Conservation (phyloP, 2,888 invertebrate genomes). For the Tetranychus truncatus region DNA sequence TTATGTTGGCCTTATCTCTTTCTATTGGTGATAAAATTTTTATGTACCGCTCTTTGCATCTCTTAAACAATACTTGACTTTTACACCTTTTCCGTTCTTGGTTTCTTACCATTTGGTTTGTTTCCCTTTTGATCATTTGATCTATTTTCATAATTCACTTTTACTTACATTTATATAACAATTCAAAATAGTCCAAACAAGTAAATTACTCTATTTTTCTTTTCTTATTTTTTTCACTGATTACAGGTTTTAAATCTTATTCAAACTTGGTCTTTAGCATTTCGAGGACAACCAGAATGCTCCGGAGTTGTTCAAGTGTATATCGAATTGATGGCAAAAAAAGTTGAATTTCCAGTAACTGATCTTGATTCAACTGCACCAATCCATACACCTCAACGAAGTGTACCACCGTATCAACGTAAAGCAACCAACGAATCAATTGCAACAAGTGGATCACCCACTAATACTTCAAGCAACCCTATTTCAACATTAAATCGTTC, state of each 20-base stretch:
- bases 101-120: not conserved
- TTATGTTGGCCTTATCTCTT: no score
- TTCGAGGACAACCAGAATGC: slow-evolving; percentile 70
- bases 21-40: no score
- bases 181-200: not conserved
- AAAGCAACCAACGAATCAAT: slow-evolving; percentile 6
- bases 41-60: not conserved
- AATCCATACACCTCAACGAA: slow-evolving; percentile 70
- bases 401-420: slow-evolving; percentile 13
- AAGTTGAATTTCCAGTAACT: slow-evolving; percentile 92
- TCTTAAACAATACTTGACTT: slow-evolving; percentile 24
- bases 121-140: not conserved
- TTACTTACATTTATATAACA: no score
- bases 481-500: not conserved
- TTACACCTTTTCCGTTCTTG: slow-evolving; percentile 24
- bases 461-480: not conserved
- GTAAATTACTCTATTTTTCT: not conserved
- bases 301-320: slow-evolving; percentile 84
- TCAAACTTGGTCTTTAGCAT: slow-evolving; percentile 94
- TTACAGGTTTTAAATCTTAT: slow-evolving; percentile 54
- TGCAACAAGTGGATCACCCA: not conserved
- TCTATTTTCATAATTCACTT: no score
- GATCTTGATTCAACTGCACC: slow-evolving; percentile 83
- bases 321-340: slow-evolving; percentile 76
- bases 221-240: not conserved